Evolutionary conservation across 2,888 invertebrate genomes (phyloP).

Genomic region (Bombyx huttoni): DNA sequence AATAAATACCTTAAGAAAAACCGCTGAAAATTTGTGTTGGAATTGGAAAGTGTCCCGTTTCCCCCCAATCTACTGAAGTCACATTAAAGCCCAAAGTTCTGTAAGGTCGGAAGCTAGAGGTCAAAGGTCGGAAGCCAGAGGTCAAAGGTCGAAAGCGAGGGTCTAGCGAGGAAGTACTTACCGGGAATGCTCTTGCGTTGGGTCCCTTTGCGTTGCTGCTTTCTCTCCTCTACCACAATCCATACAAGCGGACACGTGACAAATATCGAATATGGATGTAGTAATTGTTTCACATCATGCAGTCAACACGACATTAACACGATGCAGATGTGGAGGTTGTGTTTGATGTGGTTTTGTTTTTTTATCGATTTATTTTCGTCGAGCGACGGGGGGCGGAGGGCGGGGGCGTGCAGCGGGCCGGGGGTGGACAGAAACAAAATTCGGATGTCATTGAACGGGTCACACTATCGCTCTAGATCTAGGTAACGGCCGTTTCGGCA

Average conservation of each 20-base stretch:
- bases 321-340: constrained; percentile 67
- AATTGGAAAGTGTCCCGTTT: no score
- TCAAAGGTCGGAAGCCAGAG: constrained; percentile 28
- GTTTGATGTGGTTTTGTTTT: constrained; percentile 21
- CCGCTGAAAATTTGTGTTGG: no score
- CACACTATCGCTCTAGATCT: constrained; percentile 55
- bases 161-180: constrained; percentile 75
- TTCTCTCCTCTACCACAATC: constrained; percentile 88
- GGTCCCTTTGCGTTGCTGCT: constrained; percentile 86
- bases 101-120: constrained; percentile 9
- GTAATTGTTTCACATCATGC: constrained; percentile 60
- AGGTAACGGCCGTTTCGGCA: constrained; percentile 31
- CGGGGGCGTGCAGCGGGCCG: constrained; percentile 65
- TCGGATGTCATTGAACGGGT: constrained; percentile 70
- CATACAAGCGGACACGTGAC: constrained; percentile 59
- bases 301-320: constrained; percentile 67
- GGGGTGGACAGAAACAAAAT: constrained; percentile 64
- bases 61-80: no score
- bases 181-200: constrained; percentile 86
- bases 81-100: no score
- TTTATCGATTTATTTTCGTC: constrained; percentile 45
- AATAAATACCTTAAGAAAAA: no score
- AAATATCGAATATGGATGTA: constrained; percentile 40
- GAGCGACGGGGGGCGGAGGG: constrained; percentile 37
- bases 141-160: constrained; percentile 19